phyloP scores from a whole-genome alignment of 1,140 invertebrate species.

The Heliconius hewitsoni region DNA sequence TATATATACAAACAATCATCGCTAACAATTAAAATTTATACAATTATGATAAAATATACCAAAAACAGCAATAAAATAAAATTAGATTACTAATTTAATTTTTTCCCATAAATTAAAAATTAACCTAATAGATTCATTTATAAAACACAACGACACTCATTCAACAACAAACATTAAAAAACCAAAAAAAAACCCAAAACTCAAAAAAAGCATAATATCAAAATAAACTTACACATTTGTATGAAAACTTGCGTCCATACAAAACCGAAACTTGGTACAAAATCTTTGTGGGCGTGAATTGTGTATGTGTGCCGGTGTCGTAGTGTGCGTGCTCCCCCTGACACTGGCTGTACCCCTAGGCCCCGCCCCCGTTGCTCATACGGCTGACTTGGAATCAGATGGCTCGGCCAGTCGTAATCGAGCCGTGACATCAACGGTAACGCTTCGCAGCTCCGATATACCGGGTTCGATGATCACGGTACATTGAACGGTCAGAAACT shows the following conservation, averaged over 20 bases:
- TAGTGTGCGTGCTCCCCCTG: slow-evolving; percentile 60
- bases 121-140: not conserved
- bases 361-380: slow-evolving; percentile 76
- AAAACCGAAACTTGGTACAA: slow-evolving; percentile 50
- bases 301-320: slow-evolving; percentile 35
- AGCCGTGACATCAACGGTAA: slow-evolving; percentile 73
- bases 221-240: slow-evolving; percentile 40
- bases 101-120: not conserved
- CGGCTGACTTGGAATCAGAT: slow-evolving; percentile 80
- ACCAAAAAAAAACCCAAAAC: slow-evolving; percentile 23
- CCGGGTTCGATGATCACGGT: slow-evolving; percentile 73
- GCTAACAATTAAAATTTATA: not conserved
- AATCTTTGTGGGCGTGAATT: slow-evolving; percentile 51
- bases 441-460: slow-evolving; percentile 72
- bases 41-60: too few relatives aligned
- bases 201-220: not conserved
- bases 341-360: slow-evolving; percentile 46
- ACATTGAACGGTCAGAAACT: slow-evolving; percentile 69
- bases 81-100: not conserved
- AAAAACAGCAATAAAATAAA: too few relatives aligned
- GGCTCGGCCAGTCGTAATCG: slow-evolving; percentile 77
- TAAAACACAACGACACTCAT: not conserved
- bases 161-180: slow-evolving; percentile 6
- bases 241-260: slow-evolving; percentile 50
- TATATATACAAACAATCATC: not conserved